Base-by-base conservation (phyloP, 2,113 vertebrate genomes). In the Peromyscus californicus region DNA sequence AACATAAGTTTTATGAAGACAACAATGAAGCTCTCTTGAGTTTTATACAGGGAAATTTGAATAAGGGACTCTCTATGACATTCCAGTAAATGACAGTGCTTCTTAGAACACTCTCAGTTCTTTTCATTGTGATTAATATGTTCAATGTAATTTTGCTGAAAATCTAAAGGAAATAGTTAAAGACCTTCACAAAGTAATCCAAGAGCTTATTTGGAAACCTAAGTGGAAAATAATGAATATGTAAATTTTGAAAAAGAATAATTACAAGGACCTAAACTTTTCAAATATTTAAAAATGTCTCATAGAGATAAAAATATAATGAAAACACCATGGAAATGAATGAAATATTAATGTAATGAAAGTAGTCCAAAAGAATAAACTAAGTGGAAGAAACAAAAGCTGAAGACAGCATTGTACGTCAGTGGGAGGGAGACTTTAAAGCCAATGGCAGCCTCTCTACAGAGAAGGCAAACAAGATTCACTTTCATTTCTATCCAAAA, bases 91-190 rank as follows among this genome's bases (percentile, higher is more conserved):
- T 22, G 45, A 84, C 26, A 90, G 26, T 70, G 65, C 9, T 4
- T 88, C 33, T 87, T 89, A 59, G 82, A 93, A 82, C 15, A 70
- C 36, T 39, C 12, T 91, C 54, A 48, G 9, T 78, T 89, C 16
- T 93, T 97, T 94, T 93, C 61, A 75, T 74, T 85, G 9, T 95
- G 72, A 72, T 91, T 92, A 86, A 82, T 69, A 91, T 26, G 42
- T 45, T 91, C 65, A 94, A 83, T 57, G 7, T 19, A 95, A 57
- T 69, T 94, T 65, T 67, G 67, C 51, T 94, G 26, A 74, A 78
- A 97, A 85, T 69, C 1, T 82, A 75, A 90, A 83, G 48, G 63
- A 97, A 92, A 93, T 19, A 54, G 67, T 89, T 94, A 86, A 93
- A 89, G 21, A 83, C 31, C 16, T 85, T 97, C 24, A 95, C 11